phyloP scores from a whole-genome alignment of 2,797 vertebrate genomes.

The Spheniscus humboldti region DNA sequence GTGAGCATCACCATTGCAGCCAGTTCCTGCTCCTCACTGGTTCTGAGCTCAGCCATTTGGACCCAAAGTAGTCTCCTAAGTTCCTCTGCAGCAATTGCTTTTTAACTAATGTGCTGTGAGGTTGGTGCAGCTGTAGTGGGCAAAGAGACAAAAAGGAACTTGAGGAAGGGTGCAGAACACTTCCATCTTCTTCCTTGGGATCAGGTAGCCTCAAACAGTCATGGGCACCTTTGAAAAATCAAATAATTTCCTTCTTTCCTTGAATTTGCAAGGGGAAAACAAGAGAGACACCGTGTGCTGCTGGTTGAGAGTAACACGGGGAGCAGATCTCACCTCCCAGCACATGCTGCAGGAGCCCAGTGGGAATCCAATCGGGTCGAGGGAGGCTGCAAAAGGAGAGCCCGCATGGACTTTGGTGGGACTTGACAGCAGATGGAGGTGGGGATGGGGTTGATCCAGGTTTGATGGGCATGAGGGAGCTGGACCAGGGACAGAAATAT shows the following conservation, averaged over 20 bases:
- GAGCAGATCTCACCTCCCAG: background rate
- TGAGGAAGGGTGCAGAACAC: background rate
- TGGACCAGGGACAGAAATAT: background rate
- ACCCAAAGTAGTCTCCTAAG: background rate
- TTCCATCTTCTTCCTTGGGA: background rate
- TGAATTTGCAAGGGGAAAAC: background rate
- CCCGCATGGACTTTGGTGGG: background rate
- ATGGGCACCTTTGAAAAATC: background rate
- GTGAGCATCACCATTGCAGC: background rate
- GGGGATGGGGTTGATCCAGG: background rate
- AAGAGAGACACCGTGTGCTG: background rate
- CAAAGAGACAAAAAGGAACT: background rate
- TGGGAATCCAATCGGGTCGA: background rate
- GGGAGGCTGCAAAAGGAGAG: background rate
- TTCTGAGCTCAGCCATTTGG: background rate
- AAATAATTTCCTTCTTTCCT: background rate
- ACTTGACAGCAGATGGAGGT: background rate
- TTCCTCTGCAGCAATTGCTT: background rate
- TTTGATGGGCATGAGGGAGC: background rate
- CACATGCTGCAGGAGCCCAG: background rate
- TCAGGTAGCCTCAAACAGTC: background rate
- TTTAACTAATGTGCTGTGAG: background rate
- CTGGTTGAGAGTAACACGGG: background rate
- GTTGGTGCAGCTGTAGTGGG: background rate
- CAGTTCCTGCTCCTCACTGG: background rate